A percentile compares a stretch with the other conserved stretches of the same genome.
Evolutionary conservation across 2,888 invertebrate genomes (phyloP).

Genomic region (Horisme vitalbata): DNA sequence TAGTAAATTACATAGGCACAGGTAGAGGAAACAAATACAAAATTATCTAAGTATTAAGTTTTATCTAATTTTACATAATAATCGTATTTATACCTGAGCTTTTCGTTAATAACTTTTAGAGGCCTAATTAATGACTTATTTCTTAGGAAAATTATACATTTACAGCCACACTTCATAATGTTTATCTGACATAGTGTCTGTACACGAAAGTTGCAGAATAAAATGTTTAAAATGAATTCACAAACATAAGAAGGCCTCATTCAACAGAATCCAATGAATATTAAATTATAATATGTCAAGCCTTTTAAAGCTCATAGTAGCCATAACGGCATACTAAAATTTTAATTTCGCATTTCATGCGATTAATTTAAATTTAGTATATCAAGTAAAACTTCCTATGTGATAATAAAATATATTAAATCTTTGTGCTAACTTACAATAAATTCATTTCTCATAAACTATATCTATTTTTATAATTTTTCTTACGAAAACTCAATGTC

Average conservation of each 20-base stretch:
- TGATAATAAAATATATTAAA: constrained; percentile 83
- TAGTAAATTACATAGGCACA: constrained; percentile 54
- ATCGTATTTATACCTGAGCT: constrained; percentile 7
- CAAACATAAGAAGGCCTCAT: constrained; percentile 14
- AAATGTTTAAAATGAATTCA: constrained; percentile 11
- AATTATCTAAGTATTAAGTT: constrained; percentile 7
- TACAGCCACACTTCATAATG: neutral
- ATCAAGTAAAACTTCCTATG: constrained; percentile 78
- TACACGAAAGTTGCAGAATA: neutral
- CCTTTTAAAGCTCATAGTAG: constrained; percentile 64
- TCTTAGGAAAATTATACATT: neutral
- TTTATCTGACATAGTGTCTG: neutral
- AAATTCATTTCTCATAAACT: constrained; percentile 80
- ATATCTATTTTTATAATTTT: constrained; percentile 67
- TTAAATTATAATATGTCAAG: constrained; percentile 27
- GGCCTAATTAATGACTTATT: constrained; percentile 7
- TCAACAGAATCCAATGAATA: constrained; percentile 15
- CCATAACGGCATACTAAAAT: constrained; percentile 58
- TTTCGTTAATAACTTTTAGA: constrained; percentile 7
- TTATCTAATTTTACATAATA: constrained; percentile 8
- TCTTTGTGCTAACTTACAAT: constrained; percentile 83
- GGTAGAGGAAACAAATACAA: constrained; percentile 47
- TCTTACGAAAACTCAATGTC: constrained; percentile 68
- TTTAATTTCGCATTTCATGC: constrained; percentile 72
- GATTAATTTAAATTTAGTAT: constrained; percentile 74